A percentile compares a stretch with the other conserved stretches of the same genome.
Conservation (phyloP, 35 echinoderm and acorn worm genomes). For the Heliocidaris tuberculata region DNA sequence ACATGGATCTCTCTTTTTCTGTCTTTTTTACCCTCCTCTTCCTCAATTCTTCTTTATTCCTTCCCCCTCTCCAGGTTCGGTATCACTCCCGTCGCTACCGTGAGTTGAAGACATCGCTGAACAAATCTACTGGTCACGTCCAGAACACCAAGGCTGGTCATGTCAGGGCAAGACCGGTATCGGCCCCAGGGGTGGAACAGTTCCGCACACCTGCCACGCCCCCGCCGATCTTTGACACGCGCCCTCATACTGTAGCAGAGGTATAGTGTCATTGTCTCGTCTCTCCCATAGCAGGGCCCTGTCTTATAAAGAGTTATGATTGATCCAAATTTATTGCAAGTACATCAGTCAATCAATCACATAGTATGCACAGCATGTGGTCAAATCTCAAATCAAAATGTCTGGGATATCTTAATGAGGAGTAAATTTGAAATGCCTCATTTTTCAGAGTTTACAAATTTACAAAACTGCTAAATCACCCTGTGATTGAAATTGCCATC, state of each 20-base stretch:
- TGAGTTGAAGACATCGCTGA: constrained; percentile 78
- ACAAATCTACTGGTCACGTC: constrained; percentile 69
- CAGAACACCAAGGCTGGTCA: constrained; percentile 81
- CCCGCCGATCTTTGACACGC: constrained; percentile 35
- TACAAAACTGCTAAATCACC: no score
- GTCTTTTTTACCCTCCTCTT: no score
- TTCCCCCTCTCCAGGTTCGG: constrained; percentile 55
- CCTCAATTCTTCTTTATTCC: no score
- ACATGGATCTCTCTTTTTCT: no score
- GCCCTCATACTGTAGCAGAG: constrained; percentile 87
- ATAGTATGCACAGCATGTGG: background rate
- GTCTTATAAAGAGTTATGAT: no score
- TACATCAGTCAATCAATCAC: background rate
- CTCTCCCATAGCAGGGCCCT: background rate
- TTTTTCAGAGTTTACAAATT: no score
- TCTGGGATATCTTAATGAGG: no score
- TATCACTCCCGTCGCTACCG: constrained; percentile 75
- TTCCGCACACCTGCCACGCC: constrained; percentile 60
- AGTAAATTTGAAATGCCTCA: no score
- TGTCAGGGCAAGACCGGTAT: constrained; percentile 65
- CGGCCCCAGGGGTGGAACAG: constrained; percentile 69
- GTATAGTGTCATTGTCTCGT: constrained; percentile 22
- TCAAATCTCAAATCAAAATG: no score
- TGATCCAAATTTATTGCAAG: no score
- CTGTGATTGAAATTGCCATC: no score